phyloP scores from a whole-genome alignment of 2,888 invertebrate species.

The Ormyrus thymus region DNA sequence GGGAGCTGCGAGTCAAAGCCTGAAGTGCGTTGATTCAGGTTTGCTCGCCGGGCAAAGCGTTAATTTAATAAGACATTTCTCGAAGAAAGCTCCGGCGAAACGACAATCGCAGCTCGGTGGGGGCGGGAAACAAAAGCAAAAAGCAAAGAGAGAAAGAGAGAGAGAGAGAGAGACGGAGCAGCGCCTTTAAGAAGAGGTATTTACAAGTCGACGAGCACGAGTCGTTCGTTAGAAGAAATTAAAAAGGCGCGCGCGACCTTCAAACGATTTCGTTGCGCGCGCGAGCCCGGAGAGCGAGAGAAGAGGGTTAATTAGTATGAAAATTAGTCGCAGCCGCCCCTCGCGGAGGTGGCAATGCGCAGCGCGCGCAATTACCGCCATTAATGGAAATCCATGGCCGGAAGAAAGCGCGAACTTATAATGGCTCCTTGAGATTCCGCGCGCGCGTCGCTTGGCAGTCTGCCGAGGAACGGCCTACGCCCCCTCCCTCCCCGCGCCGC shows the following conservation, averaged over 20 bases:
- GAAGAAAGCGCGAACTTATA: slow-evolving; percentile 60
- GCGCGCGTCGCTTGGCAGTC: slow-evolving; percentile 59
- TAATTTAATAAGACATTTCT: too few species aligned
- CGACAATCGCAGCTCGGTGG: neutral
- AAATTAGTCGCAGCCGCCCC: slow-evolving; percentile 41
- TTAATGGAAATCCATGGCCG: slow-evolving; percentile 59
- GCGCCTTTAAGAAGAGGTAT: neutral
- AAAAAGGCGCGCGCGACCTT: neutral
- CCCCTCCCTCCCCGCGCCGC: too few species aligned
- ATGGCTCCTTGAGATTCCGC: slow-evolving; percentile 66
- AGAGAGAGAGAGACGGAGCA: neutral
- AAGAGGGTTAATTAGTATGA: slow-evolving; percentile 45
- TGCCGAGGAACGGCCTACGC: slow-evolving; percentile 8
- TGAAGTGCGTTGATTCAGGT: too few species aligned
- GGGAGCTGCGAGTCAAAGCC: too few species aligned
- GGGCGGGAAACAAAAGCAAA: neutral
- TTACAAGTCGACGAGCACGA: slow-evolving; percentile 1
- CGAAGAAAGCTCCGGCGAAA: too few species aligned
- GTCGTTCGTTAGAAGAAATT: slow-evolving; percentile 1
- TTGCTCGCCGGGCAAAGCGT: too few species aligned
- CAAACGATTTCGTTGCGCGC: neutral
- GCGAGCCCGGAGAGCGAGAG: neutral
- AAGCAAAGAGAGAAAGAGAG: neutral
- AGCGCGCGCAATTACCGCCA: slow-evolving; percentile 41
- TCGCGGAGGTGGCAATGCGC: neutral